Base-by-base conservation (phyloP, 2,888 invertebrate genomes). In the Cynaeus angustus region DNA sequence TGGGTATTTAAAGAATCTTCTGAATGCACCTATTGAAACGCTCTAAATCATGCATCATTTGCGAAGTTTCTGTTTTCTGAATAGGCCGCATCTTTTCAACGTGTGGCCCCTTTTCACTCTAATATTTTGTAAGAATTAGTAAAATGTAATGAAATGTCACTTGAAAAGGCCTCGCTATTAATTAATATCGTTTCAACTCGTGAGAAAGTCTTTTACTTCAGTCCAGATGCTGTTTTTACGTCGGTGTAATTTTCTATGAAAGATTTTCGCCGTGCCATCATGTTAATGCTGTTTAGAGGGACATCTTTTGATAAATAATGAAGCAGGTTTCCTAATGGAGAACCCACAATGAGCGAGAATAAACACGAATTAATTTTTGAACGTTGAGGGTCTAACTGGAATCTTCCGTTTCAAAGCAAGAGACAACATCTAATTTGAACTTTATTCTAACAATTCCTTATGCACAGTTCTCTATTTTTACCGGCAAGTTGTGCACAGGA, bases 131-230 rank as follows among this genome's bases (percentile, higher is more conserved):
- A 50, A 59, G 66, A 67, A 67, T 67, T 59, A 59, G 59, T 16
- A 59, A 67, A 67, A 66, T 53, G 66, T 30, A 66, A 66, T 48
- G 48, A 66, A 66, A 56, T 67, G 66, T 67, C 66, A 59, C 66
- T 67, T 67, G 59, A 67, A 67, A 59, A 67, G 66, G 66, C 33
- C 43, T 10, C 7, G 13, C 59, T 58, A 66, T 66, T 66, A 66
- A 66, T 66, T 66, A 66, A 66, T 66, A 66, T 66, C 58, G 56
- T 56, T 37, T 43, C 26, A 9, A 10, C 26, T 28, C 58, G 66
- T 66, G 66, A 48, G 66, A 66, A 58, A 66, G 66, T 48, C 66
- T 50, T 66, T 66, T 66, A 37, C 46, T 10, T 48, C 5, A 9
- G 13, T 58, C 21, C 66, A 66, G 66, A 66, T 66, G 66, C 48